Conservation (phyloP, 2,113 vertebrate species). For the Hiodon alosoides region DNA sequence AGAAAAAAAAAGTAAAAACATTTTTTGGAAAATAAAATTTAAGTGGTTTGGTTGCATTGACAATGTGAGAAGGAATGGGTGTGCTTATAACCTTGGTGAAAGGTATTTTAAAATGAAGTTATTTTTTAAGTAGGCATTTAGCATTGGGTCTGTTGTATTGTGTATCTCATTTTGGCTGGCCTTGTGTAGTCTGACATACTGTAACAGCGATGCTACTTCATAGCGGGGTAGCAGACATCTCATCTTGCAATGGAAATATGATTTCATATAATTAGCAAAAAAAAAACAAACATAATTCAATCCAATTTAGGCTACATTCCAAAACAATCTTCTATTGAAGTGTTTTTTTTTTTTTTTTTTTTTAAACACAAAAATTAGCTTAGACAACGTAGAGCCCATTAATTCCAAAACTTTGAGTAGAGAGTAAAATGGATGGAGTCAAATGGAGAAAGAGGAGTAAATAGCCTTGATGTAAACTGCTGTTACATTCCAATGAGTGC, state of each 20-base stretch:
- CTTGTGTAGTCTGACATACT: slow-evolving; percentile 49
- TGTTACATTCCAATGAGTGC: slow-evolving; percentile 73
- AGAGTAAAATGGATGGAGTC: slow-evolving; percentile 63
- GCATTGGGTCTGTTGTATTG: slow-evolving; percentile 77
- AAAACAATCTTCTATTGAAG: slow-evolving; percentile 61
- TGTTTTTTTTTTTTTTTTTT: slow-evolving; percentile 48
- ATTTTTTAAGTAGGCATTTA: slow-evolving; percentile 71
- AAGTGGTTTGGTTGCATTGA: slow-evolving; percentile 58
- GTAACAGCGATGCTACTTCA: slow-evolving; percentile 70
- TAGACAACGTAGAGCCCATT: neutral
- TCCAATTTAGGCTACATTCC: slow-evolving; percentile 19
- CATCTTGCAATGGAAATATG: slow-evolving; percentile 73
- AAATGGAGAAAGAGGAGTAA: slow-evolving; percentile 69
- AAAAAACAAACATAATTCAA: slow-evolving; percentile 57
- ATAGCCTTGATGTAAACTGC: slow-evolving; percentile 70
- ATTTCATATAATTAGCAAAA: slow-evolving; percentile 70
- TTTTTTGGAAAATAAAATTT: slow-evolving; percentile 67
- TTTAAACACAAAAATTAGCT: neutral
- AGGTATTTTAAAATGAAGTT: neutral
- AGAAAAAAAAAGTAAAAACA: slow-evolving; percentile 44
- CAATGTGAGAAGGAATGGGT: slow-evolving; percentile 66
- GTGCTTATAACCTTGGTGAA: slow-evolving; percentile 69
- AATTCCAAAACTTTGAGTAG: slow-evolving; percentile 55
- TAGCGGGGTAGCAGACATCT: slow-evolving; percentile 70
- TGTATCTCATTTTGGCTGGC: slow-evolving; percentile 69